Base-by-base conservation (phyloP, 2,113 vertebrate species). In the Phaethornis superciliosus region DNA sequence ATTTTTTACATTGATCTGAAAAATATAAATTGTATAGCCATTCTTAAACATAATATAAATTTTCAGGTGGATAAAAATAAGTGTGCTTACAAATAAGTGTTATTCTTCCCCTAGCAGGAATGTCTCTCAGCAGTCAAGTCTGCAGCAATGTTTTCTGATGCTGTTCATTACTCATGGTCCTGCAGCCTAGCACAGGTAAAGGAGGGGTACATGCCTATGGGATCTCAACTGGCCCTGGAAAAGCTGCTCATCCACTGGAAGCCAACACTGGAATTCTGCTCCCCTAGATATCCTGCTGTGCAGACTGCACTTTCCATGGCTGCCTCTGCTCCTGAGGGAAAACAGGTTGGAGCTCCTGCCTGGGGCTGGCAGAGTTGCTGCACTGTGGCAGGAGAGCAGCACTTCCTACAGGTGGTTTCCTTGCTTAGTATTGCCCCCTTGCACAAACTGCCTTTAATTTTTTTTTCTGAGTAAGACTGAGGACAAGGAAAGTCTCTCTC, bases 391-490 rank as follows among this genome's bases (percentile, higher is more conserved):
- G 13, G 14, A 63, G 40, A 33, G 72, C 88, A 44, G 44, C 12
- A 4, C 35, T 2, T 5, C 0, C 3, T 13, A 7, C 44, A 2
- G 15, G 35, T n/a, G 24, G 56, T 7, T 42, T 42, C 17, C 7
- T 47, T 47, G 21, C 21, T 47, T 47, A 47, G 21, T 47, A 2
- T 15, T 12, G 30, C 23, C 19, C 7, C 40, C 33, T 30, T 33
- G 63, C 55, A 10, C 28, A 37, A n/a, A 35, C 1, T 2, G 9
- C 32, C 32, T 24, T 58, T 56, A 1, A 0, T 49, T 49, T 7
- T 58, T 18, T 37, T 33, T 42, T 16, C 27, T 4, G 19, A 21
- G 37, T 55, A 52, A 59, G 28, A 8, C 32, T 1, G 69, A 54
- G 62, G 28, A 46, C 1, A 6, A 30, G 49, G 64, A 30, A 30